Evolutionary conservation across 2,113 vertebrate genomes (phyloP), one percentile per base, ranked within the genome.

Genomic region (Hyperoodon ampullatus): DNA sequence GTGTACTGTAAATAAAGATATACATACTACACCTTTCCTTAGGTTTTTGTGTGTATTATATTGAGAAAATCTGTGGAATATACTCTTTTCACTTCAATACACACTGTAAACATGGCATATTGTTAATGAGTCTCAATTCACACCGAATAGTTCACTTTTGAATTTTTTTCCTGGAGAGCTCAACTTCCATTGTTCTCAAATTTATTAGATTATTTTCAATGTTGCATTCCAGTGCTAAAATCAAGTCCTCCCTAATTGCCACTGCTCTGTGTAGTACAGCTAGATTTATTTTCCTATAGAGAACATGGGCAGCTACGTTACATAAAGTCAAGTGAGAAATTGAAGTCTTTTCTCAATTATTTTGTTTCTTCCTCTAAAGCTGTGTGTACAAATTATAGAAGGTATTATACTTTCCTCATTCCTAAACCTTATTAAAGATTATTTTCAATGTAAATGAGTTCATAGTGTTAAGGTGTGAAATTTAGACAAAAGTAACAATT

Each of bases 161-260:
- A 72, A 28, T 47, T 74, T 44, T 44, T 78, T 58, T 50, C 35
- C 55, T 63, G 19, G 28, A 60, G n/a, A 82, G 77, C 1, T 47
- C 13, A 72, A 47, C 33, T 70, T 66, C 6, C 8, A 68, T 74
- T 84, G n/a, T 92, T 95, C 39, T 97, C 19, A 55, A 28, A 65
- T 66, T 91, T 91, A 42, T 75, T 88, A 66, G 61, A 83, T 77
- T 92, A 92, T 70, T 53, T 92, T 83, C 9, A 77, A 14, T 61
- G 18, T 50, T 47, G 26, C 5, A 21, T 85, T 88, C 35, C 28
- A 80, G 1, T 50, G 33, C 33, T 86, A 53, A 92, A 42, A 44
- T 93, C 55, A 75, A 21, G 3, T 81, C 80, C 24, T 47, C 19
- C 47, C 35, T 21, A 55, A 28, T 68, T 86, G 24, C 0, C 28